These are phyloP conservation scores for Drosophila dives DNA, from an alignment of 2,888 invertebrate genomes.

Conservation along the genomic window DNA sequence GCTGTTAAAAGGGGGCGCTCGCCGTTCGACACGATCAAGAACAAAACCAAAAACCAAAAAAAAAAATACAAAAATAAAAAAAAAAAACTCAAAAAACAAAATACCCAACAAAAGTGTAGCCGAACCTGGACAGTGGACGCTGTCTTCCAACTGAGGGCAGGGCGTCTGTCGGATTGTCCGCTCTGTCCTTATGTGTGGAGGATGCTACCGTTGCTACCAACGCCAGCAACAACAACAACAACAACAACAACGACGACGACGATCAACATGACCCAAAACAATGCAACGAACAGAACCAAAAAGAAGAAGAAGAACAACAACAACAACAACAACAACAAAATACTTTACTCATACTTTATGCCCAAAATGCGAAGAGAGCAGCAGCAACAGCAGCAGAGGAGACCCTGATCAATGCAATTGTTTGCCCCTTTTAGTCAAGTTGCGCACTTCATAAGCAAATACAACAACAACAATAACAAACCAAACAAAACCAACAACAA, in stretches of 20 bases:
- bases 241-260: slow-evolving; percentile 53
- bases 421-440: slow-evolving; percentile 83
- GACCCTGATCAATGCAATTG: slow-evolving; percentile 81
- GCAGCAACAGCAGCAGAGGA: slow-evolving; percentile 8
- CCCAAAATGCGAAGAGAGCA: slow-evolving; percentile 66
- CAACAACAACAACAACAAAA: slow-evolving; percentile 56
- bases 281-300: slow-evolving; percentile 64
- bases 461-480: slow-evolving; percentile 62
- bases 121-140: slow-evolving; percentile 43
- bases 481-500: slow-evolving; percentile 37
- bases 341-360: slow-evolving; percentile 81
- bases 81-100: slow-evolving; percentile 3
- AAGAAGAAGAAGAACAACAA: slow-evolving; percentile 16
- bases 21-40: slow-evolving; percentile 84
- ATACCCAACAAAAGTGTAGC: slow-evolving; percentile 38
- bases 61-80: slow-evolving; percentile 17
- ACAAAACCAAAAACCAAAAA: slow-evolving; percentile 60
- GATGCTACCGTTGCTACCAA: slow-evolving; percentile 76
- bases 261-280: slow-evolving; percentile 80
- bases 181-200: slow-evolving; percentile 56
- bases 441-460: slow-evolving; percentile 81
- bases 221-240: slow-evolving; percentile 59
- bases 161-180: slow-evolving; percentile 7
- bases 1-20: slow-evolving; percentile 84
- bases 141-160: slow-evolving; percentile 2